These are phyloP conservation scores for Chloroceryle inda DNA, from an alignment of 2,797 vertebrate species.

Conservation along the genomic window DNA sequence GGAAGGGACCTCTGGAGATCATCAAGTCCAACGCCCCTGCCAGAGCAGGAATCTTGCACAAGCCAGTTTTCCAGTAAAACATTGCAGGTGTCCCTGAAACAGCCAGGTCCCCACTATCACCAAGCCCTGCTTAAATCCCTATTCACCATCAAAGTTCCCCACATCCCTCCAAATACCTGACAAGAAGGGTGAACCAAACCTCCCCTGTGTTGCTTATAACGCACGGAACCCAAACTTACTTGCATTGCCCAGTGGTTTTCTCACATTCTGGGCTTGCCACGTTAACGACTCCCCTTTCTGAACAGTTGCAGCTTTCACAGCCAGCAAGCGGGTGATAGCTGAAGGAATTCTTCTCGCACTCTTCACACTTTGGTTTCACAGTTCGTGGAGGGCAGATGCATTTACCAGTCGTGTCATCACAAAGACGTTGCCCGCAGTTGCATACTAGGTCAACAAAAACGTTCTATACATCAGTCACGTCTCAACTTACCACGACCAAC, in stretches of 20 bases:
- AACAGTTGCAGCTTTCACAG: conserved; percentile 91
- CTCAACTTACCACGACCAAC: neutral
- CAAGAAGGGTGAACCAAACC: neutral
- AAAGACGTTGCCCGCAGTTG: conserved; percentile 86
- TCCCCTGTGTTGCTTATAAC: rapidly evolving
- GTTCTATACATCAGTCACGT: neutral
- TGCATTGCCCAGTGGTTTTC: conserved; percentile 87
- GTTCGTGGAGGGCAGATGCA: conserved; percentile 93
- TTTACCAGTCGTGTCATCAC: conserved; percentile 88
- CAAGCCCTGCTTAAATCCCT: neutral
- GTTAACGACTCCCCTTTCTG: conserved; percentile 77
- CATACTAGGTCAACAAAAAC: conserved; percentile 82
- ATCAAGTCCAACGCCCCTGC: too few relatives aligned
- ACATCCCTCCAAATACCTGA: neutral
- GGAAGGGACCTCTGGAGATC: too few relatives aligned
- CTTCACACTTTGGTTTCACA: conserved; percentile 87
- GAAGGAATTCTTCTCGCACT: conserved; percentile 86
- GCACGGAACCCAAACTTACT: conserved; percentile 76
- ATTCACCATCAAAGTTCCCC: neutral
- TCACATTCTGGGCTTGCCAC: conserved; percentile 81
- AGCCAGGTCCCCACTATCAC: neutral
- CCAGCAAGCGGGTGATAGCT: conserved; percentile 91
- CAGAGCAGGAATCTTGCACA: too few relatives aligned
- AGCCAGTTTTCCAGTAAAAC: neutral
- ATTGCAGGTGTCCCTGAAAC: neutral